Base-by-base conservation (phyloP, 2,888 invertebrate genomes). In the Graphium colonna region DNA sequence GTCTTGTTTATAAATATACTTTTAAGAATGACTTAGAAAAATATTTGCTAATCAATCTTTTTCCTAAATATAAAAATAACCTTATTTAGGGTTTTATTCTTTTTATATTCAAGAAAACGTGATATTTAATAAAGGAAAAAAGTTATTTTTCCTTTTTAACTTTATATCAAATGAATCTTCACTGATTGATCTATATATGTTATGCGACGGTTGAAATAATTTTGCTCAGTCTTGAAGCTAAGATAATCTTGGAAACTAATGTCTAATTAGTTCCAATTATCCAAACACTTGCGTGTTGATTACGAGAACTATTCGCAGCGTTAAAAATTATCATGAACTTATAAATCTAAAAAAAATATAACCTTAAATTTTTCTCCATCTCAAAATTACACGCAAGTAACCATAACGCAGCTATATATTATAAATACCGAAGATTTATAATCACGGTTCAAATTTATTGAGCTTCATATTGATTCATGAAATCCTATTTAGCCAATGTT, bases 231-330 rank as follows among this genome's bases (percentile, higher is more conserved):
- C 52, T 50, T n/a, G n/a, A 44, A 36, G 52, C 15, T 5, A 7
- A 47, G 65, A 70, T 66, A 72, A 71, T 70, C 62, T 65, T 65
- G 59, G 60, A 61, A 66, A 73, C 71, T 71, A 74, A 73, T 68
- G 55, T 57, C 54, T 56, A 52, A 71, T 73, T 75, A 74, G 72
- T 69, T 68, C 60, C 55, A 63, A 67, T 73, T 73, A 71, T 69
- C 70, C 57, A 56, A 46, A 48, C 38, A 55, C 46, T 52, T 52
- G 59, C 48, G 47, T 41, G 28, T 57, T 33, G 36, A 21, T 41
- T 49, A 50, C 10, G 15, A 33, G 10, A 5, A 36, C 12, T 46
- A 18, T 46, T 16, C 38, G 21, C 21, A 21, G 5, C 21, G 38
- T 46, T 38, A 21, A 21, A n/a, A 33, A 8, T 40, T 3, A 28